A percentile compares a stretch with the other conserved stretches of the same genome.
Evolutionary conservation across 2,113 vertebrate genomes (phyloP).

Genomic region (Tetrax tetrax): DNA sequence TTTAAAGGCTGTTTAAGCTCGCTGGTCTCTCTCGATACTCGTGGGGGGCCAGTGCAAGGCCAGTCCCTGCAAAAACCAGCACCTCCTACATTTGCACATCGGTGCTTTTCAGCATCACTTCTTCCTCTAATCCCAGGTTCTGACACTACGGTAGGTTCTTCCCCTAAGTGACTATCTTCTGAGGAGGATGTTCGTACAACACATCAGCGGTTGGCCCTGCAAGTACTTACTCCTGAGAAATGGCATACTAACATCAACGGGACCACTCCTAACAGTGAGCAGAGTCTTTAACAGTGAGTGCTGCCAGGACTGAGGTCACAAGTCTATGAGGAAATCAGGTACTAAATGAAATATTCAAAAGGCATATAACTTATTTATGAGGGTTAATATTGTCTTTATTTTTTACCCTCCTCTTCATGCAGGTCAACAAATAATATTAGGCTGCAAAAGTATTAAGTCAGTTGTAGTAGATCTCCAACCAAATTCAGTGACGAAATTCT

Average conservation of each 20-base stretch:
- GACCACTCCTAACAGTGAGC: neutral
- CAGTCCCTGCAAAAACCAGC: neutral
- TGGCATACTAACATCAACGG: neutral
- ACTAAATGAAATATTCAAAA: constrained; percentile 40
- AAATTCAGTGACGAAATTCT: constrained; percentile 29
- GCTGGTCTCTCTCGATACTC: neutral
- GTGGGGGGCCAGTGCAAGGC: neutral
- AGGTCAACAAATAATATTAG: constrained; percentile 30
- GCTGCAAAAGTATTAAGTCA: constrained; percentile 1
- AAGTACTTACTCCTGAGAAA: neutral
- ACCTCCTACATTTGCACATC: neutral
- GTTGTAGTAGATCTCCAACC: neutral
- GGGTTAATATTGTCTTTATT: constrained; percentile 31
- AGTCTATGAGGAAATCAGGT: constrained; percentile 3
- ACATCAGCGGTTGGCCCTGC: neutral
- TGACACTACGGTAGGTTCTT: neutral
- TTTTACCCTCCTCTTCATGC: neutral
- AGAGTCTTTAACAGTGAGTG: neutral
- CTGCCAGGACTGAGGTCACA: neutral
- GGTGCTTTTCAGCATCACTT: neutral
- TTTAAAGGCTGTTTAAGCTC: constrained; percentile 5
- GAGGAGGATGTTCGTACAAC: neutral
- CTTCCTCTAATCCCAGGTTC: neutral
- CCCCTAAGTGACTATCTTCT: neutral
- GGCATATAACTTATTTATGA: constrained; percentile 13